Conservation (phyloP, 1,140 invertebrate species). For the Bombyx mandarina region DNA sequence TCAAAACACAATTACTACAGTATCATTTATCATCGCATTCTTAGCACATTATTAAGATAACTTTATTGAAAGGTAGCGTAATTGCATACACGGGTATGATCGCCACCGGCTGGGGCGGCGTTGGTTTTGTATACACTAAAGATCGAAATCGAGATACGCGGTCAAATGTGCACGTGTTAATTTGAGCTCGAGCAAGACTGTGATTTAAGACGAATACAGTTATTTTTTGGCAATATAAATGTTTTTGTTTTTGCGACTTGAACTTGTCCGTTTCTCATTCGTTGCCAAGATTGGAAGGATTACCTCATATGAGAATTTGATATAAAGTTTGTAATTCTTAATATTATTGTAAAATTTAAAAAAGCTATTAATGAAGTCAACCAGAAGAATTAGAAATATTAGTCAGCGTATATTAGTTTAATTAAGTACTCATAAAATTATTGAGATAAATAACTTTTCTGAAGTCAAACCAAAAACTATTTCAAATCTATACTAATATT, state of each 20-base stretch:
- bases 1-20: too few species aligned
- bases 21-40: conserved; percentile 14
- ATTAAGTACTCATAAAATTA: too few species aligned
- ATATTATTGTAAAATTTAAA: too few species aligned
- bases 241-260: not conserved
- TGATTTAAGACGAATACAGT: not conserved
- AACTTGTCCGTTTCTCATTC: not conserved
- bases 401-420: too few species aligned
- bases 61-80: conserved; percentile 41
- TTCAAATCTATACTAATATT: too few species aligned
- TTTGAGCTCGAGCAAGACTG: conserved; percentile 8
- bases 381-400: too few species aligned
- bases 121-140: conserved; percentile 29
- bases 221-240: not conserved
- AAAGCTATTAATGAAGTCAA: too few species aligned
- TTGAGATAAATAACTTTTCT: too few species aligned
- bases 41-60: conserved; percentile 58
- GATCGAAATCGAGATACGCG: conserved; percentile 36
- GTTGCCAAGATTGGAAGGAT: too few species aligned
- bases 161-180: conserved; percentile 34
- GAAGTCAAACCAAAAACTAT: too few species aligned
- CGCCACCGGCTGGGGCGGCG: conserved; percentile 36
- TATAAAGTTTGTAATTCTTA: too few species aligned
- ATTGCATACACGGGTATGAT: conserved; percentile 31
- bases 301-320: too few species aligned